These are phyloP conservation scores for Chaetodon trifascialis DNA, from an alignment of 2,113 vertebrate species.

Conservation along the genomic window DNA sequence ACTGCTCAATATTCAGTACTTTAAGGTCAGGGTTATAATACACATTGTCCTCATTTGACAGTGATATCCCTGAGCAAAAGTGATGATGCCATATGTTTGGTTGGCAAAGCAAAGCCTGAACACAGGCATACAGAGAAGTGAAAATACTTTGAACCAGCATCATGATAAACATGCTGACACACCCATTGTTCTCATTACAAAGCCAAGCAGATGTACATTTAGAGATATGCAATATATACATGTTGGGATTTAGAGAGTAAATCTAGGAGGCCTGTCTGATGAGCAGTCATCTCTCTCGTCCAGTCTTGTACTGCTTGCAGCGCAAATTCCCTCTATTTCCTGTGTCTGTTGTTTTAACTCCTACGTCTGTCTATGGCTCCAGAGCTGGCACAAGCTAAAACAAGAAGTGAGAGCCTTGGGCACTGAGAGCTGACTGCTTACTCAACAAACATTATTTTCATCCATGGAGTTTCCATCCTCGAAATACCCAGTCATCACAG, in stretches of 20 bases:
- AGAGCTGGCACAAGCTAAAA: constrained; percentile 53
- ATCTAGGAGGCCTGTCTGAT: not conserved
- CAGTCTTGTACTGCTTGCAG: not conserved
- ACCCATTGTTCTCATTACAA: constrained; percentile 6
- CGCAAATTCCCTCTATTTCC: constrained; percentile 34
- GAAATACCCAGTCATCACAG: not conserved
- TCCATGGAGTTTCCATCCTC: constrained; percentile 16
- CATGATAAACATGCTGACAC: not conserved
- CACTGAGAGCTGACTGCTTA: constrained; percentile 36
- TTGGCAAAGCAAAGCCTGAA: constrained; percentile 13
- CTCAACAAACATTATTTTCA: constrained; percentile 46
- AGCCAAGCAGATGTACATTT: not conserved
- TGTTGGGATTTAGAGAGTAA: not conserved
- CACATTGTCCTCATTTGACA: constrained; percentile 2
- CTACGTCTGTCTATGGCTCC: constrained; percentile 18
- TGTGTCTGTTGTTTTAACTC: constrained; percentile 30
- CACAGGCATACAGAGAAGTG: constrained; percentile 29
- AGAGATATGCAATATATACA: not conserved
- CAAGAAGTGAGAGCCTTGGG: constrained; percentile 58
- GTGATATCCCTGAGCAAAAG: constrained; percentile 4
- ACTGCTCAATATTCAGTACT: not conserved
- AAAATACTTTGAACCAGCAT: constrained; percentile 5
- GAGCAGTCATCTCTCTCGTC: not conserved
- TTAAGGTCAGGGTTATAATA: not conserved
- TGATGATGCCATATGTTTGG: constrained; percentile 33